Percentiles rank a stretch among this genome's conserved stretches.
Conservation (phyloP, 2,888 invertebrate species). For the Drosophila siamana region DNA sequence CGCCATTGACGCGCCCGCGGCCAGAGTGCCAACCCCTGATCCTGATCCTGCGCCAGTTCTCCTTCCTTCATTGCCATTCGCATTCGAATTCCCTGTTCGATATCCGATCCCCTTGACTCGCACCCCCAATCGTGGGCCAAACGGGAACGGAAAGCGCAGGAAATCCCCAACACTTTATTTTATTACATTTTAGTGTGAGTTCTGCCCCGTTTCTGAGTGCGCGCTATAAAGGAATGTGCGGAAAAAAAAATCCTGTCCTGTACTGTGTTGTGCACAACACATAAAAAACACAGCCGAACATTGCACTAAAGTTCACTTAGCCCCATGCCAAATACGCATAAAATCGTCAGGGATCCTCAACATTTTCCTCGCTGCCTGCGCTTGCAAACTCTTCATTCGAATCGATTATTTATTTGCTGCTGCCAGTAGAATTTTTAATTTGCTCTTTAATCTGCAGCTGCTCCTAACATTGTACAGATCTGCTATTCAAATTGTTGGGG, state of each 20-base stretch:
- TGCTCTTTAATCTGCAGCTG: constrained; percentile 17
- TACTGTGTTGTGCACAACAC: constrained; percentile 3
- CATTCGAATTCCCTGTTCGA: not conserved
- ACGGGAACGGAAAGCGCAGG: constrained; percentile 45
- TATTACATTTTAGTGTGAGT: constrained; percentile 73
- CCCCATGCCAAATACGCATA: constrained; percentile 20
- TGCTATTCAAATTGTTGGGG: not conserved
- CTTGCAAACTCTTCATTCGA: constrained; percentile 23
- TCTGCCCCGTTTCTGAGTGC: constrained; percentile 24
- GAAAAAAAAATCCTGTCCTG: constrained; percentile 11
- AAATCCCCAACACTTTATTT: constrained; percentile 80
- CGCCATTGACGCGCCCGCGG: constrained; percentile 61
- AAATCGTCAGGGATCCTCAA: constrained; percentile 12
- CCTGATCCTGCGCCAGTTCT: constrained; percentile 7
- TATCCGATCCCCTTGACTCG: constrained; percentile 5
- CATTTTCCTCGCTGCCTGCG: constrained; percentile 5
- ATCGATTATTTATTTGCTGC: constrained; percentile 48
- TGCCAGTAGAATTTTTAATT: constrained; percentile 33
- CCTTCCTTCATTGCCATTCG: not conserved
- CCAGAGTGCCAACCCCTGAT: constrained; percentile 19
- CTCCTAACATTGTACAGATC: constrained; percentile 12
- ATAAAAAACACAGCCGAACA: constrained; percentile 14
- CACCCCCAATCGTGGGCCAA: constrained; percentile 45
- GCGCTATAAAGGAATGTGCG: constrained; percentile 43
- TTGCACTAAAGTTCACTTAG: constrained; percentile 31